Conservation (phyloP, 2,113 vertebrate genomes). For the Serinus canaria region DNA sequence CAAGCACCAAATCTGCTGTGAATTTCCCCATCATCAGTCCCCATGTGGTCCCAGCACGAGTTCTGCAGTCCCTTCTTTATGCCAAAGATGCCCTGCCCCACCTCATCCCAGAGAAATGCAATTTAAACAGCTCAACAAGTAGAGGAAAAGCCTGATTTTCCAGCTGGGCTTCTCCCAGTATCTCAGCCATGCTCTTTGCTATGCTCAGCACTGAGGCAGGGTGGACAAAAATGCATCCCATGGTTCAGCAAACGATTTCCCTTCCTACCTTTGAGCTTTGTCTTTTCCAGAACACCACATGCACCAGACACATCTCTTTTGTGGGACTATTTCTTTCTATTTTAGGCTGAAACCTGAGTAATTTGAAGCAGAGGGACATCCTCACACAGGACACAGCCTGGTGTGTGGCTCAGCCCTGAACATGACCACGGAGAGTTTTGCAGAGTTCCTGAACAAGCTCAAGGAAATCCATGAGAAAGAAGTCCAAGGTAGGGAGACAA, state of each 20-base stretch:
- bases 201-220: background rate
- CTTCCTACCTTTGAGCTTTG: background rate
- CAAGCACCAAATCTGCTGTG: background rate
- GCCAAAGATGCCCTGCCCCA: background rate
- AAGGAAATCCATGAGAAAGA: constrained; percentile 89
- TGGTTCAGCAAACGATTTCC: background rate
- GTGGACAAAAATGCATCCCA: background rate
- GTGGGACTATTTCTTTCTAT: background rate
- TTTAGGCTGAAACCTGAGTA: background rate
- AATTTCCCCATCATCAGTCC: background rate
- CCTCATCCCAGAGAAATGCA: background rate
- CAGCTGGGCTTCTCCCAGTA: background rate
- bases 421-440: constrained; percentile 79
- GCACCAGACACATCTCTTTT: background rate
- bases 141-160: background rate
- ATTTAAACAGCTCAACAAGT: background rate
- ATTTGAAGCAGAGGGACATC: background rate
- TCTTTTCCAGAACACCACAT: background rate
- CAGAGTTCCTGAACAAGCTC: constrained; percentile 83
- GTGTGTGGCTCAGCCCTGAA: background rate
- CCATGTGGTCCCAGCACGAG: fast-evolving
- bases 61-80: background rate
- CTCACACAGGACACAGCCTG: fast-evolving
- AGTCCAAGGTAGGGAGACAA: constrained; percentile 76
- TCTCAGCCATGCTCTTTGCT: background rate